Percentiles rank a stretch among this genome's conserved stretches.
phyloP scores from a whole-genome alignment of 2,113 vertebrate genomes.

The Oncorhynchus clarkii region DNA sequence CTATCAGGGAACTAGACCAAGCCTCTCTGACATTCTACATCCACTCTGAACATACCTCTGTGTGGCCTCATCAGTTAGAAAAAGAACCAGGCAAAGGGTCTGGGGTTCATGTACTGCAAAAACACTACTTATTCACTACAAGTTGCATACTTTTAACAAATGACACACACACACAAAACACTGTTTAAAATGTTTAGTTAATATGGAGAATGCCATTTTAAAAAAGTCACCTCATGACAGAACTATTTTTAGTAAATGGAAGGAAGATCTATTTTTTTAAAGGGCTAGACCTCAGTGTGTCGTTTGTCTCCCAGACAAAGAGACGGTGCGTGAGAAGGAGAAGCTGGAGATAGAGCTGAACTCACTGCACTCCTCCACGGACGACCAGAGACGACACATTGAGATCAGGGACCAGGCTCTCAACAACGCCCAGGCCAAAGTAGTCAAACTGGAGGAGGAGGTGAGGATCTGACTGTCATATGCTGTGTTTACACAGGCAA shows the following conservation, averaged over 20 bases:
- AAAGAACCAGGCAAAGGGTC: too few relatives aligned
- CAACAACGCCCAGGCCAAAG: conserved; percentile 95
- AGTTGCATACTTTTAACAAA: too few relatives aligned
- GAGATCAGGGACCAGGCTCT: conserved; percentile 97
- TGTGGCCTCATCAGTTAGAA: neutral
- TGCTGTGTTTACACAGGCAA: too few relatives aligned
- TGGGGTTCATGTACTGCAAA: too few relatives aligned
- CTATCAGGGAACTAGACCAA: neutral
- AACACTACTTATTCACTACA: too few relatives aligned
- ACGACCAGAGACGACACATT: conserved; percentile 95
- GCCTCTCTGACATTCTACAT: neutral
- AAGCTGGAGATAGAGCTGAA: conserved; percentile 92
- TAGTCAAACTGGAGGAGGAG: conserved; percentile 98
- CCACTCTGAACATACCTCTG: conserved; percentile 3
- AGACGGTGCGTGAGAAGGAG: conserved; percentile 90
- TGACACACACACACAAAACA: too few relatives aligned
- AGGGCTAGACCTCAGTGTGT: neutral
- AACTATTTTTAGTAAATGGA: too few relatives aligned
- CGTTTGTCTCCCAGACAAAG: conserved; percentile 82
- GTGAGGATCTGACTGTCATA: conserved; percentile 60
- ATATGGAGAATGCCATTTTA: too few relatives aligned
- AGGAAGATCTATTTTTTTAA: neutral
- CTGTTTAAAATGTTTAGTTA: too few relatives aligned
- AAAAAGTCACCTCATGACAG: too few relatives aligned
- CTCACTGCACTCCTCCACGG: conserved; percentile 85